A percentile compares a stretch with the other conserved stretches of the same genome.
These are phyloP conservation scores for Cynodonichthys magdalenae DNA, from an alignment of 2,797 vertebrate genomes.

Conservation along the genomic window DNA sequence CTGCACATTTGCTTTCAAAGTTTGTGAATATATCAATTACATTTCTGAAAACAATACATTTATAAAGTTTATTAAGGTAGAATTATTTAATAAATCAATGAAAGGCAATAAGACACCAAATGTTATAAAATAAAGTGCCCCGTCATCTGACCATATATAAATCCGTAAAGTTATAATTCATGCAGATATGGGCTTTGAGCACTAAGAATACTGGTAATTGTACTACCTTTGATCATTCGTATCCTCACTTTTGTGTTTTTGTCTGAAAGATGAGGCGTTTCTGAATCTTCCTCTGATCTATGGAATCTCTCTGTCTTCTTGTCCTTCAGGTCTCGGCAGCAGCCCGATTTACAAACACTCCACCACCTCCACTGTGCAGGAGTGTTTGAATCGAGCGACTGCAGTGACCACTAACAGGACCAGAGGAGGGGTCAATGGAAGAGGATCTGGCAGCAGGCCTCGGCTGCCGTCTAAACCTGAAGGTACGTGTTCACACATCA, in stretches of 20 bases:
- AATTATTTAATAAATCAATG: no score
- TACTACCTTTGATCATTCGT: neutral
- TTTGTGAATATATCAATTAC: no score
- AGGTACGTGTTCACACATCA: slow-evolving; percentile 55
- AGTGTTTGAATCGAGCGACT: slow-evolving; percentile 63
- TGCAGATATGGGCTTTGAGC: no score
- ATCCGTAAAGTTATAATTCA: no score
- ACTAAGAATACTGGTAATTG: no score
- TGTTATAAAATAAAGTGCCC: no score
- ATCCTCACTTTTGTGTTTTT: neutral
- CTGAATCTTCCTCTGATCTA: neutral
- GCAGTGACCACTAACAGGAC: slow-evolving; percentile 39
- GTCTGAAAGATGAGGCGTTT: neutral
- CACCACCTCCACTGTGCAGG: slow-evolving; percentile 56
- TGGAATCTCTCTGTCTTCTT: slow-evolving; percentile 14
- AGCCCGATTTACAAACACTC: slow-evolving; percentile 34
- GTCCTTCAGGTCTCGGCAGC: slow-evolving; percentile 58
- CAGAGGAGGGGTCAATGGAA: slow-evolving; percentile 78
- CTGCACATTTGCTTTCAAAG: no score
- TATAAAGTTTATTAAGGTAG: no score
- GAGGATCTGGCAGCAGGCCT: slow-evolving; percentile 54
- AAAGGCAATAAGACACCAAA: no score
- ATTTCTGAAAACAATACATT: no score
- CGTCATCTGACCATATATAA: no score
- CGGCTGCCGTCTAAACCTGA: slow-evolving; percentile 72